Evolutionary conservation across 2,888 invertebrate species (phyloP), one percentile per base, ranked within the genome.

Genomic region (Conus canariensis): DNA sequence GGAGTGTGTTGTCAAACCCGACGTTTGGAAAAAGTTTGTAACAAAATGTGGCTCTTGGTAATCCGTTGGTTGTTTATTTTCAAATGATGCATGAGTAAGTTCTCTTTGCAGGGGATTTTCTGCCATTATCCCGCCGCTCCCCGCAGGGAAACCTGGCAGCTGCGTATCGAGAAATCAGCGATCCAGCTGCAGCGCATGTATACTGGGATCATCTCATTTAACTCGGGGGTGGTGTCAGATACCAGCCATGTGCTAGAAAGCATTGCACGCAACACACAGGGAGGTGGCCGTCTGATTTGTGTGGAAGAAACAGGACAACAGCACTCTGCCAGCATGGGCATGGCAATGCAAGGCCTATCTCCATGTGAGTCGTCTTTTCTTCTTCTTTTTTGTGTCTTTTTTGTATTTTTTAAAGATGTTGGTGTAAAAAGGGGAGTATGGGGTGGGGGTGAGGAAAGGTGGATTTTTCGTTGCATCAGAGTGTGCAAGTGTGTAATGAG

Each of bases 111-210:
- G 80, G 95, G 93, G n/a, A 93, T 95, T 86, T 95, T 94, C 88
- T 92, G 93, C 59, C 92, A 92, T 25, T 90, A 93, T 56, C 93
- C 93, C 9, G 89, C 91, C 8, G 92, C 92, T 25, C 93, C 92
- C 67, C 83, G 59, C 22, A 90, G 90, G 12, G 93, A 94, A 83
- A 90, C 91, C 60, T 95, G 94, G 94, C 91, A 93, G 83, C 88
- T 96, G 60, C 91, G 92, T 9, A 93, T 95, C 58, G 94, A 94
- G 80, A 96, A 95, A 90, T 94, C 95, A 0, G 88, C 91, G 90
- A 91, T 92, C 90, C 91, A 74, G 91, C 60, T 87, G 67, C 91
- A 82, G 77, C 77, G 82, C 83, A 91, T 90, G 89, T 85, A 85
- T 83, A 91, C 85, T 58, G 91, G 87, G 19, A 88, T 90, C 89